phyloP scores from a whole-genome alignment of 2,113 vertebrate species.

The Callorhinus ursinus region DNA sequence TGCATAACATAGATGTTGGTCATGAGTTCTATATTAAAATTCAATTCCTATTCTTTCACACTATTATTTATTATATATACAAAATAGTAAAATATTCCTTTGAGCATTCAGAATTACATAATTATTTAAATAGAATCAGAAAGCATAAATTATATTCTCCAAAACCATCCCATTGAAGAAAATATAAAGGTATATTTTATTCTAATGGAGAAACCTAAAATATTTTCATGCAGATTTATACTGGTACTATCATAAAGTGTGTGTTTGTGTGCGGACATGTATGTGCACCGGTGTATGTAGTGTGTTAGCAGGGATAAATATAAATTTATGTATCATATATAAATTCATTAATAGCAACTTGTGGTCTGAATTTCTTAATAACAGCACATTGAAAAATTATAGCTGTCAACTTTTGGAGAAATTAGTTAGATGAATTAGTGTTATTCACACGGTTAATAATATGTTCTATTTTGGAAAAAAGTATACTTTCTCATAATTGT shows the following conservation, averaged over 20 bases:
- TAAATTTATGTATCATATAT: background rate
- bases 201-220: background rate
- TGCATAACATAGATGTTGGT: background rate
- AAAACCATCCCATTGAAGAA: background rate
- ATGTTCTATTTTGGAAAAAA: background rate
- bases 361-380: background rate
- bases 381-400: background rate
- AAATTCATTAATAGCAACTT: background rate
- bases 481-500: background rate
- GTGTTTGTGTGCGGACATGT: background rate
- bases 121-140: background rate
- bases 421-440: background rate
- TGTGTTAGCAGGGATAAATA: background rate
- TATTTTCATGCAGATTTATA: background rate
- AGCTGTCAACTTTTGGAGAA: background rate
- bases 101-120: background rate
- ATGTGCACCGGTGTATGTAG: background rate
- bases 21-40: background rate
- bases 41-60: background rate
- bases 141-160: background rate
- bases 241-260: background rate
- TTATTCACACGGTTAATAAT: background rate
- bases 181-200: background rate
- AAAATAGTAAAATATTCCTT: background rate
- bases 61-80: background rate